Evolutionary conservation across 2,888 invertebrate genomes (phyloP).

Genomic region (Eupsilia transversa): DNA sequence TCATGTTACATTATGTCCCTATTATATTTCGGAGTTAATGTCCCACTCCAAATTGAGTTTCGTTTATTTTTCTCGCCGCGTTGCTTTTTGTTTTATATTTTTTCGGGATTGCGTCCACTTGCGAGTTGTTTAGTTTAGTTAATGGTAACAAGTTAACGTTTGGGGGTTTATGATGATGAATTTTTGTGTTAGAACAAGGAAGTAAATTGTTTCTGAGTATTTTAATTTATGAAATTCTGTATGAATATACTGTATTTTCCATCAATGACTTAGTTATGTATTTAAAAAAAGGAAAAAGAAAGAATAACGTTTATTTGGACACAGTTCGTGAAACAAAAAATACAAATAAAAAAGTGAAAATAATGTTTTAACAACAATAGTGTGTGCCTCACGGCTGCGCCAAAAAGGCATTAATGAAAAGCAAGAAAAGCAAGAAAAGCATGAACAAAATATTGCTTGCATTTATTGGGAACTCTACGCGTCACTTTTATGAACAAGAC

Average conservation of each 20-base stretch:
- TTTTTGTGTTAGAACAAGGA: conserved; percentile 15
- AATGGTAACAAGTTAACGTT: conserved; percentile 38
- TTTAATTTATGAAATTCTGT: not conserved
- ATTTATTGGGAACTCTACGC: not conserved
- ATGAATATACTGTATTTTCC: not conserved
- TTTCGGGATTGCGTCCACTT: conserved; percentile 44
- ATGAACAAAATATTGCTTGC: not conserved
- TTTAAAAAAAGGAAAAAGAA: no score
- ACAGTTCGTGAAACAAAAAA: no score
- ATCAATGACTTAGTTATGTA: not conserved
- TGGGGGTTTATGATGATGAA: conserved; percentile 10
- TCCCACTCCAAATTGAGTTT: conserved; percentile 62
- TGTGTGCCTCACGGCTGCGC: no score
- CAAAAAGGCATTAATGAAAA: no score
- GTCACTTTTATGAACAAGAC: no score
- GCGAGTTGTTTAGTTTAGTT: conserved; percentile 33
- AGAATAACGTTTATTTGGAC: no score
- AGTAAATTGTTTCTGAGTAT: not conserved
- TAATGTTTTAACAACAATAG: no score
- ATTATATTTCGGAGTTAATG: conserved; percentile 63
- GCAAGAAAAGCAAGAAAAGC: no score
- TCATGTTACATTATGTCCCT: conserved; percentile 58
- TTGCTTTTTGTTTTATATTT: conserved; percentile 50
- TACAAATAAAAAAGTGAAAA: no score
- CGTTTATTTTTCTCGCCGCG: conserved; percentile 61